A percentile compares a stretch with the other conserved stretches of the same genome.
Evolutionary conservation across 2,797 vertebrate species (phyloP).

Genomic region (Poeciliopsis paucimaculata): DNA sequence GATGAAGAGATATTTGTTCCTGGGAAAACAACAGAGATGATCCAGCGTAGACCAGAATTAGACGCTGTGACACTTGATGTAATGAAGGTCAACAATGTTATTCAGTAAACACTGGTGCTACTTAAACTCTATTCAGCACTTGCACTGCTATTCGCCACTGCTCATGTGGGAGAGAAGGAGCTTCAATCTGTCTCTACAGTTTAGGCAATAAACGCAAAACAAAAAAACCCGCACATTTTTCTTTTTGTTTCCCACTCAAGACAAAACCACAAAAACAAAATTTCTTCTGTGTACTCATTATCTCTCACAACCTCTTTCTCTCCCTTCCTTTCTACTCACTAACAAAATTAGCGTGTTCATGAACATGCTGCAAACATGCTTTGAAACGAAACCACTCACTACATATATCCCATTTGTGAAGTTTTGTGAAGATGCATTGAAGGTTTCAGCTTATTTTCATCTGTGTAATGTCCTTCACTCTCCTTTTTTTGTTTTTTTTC

Average conservation of each 20-base stretch:
- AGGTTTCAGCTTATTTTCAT: constrained; percentile 69
- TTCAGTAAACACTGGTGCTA: constrained; percentile 28
- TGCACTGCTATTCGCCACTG: background rate
- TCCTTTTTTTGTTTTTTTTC: background rate
- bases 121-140: constrained; percentile 8
- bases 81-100: constrained; percentile 49
- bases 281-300: constrained; percentile 22
- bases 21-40: constrained; percentile 6
- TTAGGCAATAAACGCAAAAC: constrained; percentile 22
- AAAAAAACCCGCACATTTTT: constrained; percentile 9
- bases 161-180: background rate
- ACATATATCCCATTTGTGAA: constrained; percentile 64
- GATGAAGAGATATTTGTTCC: background rate
- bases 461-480: constrained; percentile 56
- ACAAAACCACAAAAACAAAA: background rate
- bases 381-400: constrained; percentile 46
- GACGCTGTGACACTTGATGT: constrained; percentile 19
- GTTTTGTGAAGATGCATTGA: constrained; percentile 71
- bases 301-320: background rate
- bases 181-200: constrained; percentile 10
- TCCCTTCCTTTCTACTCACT: constrained; percentile 15
- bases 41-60: constrained; percentile 13
- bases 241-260: constrained; percentile 13
- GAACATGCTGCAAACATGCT: constrained; percentile 34
- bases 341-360: constrained; percentile 15